These are phyloP conservation scores for Diplosoma virens DNA, from an alignment of 23 tunicate species.

Conservation along the genomic window DNA sequence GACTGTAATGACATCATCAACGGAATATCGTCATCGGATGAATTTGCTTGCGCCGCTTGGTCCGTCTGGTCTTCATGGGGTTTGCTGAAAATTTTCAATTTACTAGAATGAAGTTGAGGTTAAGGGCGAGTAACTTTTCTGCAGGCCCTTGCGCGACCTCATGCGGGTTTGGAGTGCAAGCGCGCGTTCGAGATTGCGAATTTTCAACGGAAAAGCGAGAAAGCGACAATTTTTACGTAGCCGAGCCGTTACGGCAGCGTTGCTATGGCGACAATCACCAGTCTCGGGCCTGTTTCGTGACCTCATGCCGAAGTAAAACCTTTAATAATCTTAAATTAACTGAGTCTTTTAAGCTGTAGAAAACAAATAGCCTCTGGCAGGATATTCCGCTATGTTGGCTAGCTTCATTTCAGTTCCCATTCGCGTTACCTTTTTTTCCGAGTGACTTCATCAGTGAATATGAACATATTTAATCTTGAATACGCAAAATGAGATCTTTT, in stretches of 20 bases:
- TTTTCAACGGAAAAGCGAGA: background rate
- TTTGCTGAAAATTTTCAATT: constrained; percentile 1
- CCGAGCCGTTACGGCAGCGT: constrained; percentile 23
- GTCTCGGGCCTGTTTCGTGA: constrained; percentile 37
- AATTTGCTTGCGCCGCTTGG: constrained; percentile 58
- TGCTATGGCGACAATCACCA: constrained; percentile 31
- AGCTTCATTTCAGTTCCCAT: no score
- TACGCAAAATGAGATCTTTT: no score
- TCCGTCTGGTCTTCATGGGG: constrained; percentile 53
- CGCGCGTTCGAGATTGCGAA: constrained; percentile 40
- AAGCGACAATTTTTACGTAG: background rate
- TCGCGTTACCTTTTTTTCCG: no score
- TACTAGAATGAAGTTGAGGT: background rate
- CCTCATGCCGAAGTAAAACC: constrained; percentile 44
- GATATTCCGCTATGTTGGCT: no score
- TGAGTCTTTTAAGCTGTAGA: no score
- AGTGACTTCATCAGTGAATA: no score
- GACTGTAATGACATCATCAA: constrained; percentile 43
- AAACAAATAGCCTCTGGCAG: no score
- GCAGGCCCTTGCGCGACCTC: constrained; percentile 45
- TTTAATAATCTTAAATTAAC: no score
- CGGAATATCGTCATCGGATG: constrained; percentile 46
- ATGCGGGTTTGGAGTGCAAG: constrained; percentile 65
- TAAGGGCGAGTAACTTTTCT: background rate
- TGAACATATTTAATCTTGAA: no score